Evolutionary conservation across 2,113 vertebrate genomes (phyloP), one percentile per base, ranked within the genome.

Genomic region (Myiozetetes cayanensis): DNA sequence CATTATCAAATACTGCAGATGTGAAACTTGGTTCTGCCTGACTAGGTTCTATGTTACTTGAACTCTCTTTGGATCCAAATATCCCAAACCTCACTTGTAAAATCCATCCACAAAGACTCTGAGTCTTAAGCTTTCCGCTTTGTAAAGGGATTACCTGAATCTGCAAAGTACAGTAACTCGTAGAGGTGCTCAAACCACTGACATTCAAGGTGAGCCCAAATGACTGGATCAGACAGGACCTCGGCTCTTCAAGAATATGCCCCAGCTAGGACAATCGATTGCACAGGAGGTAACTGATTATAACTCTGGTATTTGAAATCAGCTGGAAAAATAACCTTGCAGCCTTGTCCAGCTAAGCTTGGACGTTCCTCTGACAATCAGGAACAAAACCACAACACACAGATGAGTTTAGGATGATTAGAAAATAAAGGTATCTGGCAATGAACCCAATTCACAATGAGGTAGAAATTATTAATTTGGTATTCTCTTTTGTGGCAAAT

Each of bases 251-350:
- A 65, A 85, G 66, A 81, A 43, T 8, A 63, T 7, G 16, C 23
- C 19, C 43, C 4, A 2, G 1, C 1, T 12, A 81, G 7, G 27
- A 89, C 9, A 76, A 3, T 43, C 20, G 39, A 8, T 1, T 43
- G 41, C 21, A 61, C 14, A 44, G 33, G 31, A 68, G 5, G 4
- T 16, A 78, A 72, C 27, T 37, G 33, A 39, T 44, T 28, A 37
- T 8, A 28, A 41, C 14, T 61, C 53, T 84, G 50, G 18, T 41
- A 43, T 50, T 75, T 50, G 28, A 91, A 78, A 79, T 25, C 27
- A 30, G 21, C 44, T 75, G 24, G 27, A 85, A 78, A 4, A 71
- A 30, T 25, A 59, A 55, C 31, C 8, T 10, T 55, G 39, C 10
- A 82, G 62, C 25, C 33, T 74, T 53, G 25, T 41, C 20, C 28